A percentile compares a stretch with the other conserved stretches of the same genome.
These are phyloP conservation scores for Myiotriccus ornatus DNA, from an alignment of 2,797 vertebrate species.

Conservation along the genomic window DNA sequence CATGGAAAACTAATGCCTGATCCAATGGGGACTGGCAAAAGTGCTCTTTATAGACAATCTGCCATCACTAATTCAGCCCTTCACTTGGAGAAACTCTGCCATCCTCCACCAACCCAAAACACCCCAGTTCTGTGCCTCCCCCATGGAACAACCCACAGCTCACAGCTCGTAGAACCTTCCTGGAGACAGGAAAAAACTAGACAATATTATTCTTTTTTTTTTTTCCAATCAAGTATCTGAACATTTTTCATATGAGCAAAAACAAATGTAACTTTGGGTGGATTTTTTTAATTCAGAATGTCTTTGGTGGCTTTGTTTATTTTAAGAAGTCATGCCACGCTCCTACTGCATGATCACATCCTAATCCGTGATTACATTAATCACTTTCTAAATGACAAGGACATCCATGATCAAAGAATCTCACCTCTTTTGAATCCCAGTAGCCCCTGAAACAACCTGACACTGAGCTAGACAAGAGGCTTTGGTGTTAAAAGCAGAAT, in stretches of 20 bases:
- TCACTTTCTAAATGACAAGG: background rate
- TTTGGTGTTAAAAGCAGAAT: background rate
- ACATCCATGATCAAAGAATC: background rate
- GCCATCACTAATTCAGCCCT: background rate
- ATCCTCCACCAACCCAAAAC: background rate
- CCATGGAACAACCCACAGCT: background rate
- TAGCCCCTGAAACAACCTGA: background rate
- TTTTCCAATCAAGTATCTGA: fast-evolving
- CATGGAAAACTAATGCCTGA: background rate
- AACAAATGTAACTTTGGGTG: background rate
- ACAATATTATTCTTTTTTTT: background rate
- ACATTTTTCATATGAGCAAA: background rate
- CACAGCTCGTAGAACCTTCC: background rate
- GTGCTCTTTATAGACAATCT: background rate
- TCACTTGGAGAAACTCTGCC: background rate
- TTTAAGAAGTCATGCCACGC: background rate
- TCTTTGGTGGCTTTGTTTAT: background rate
- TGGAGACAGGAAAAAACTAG: background rate
- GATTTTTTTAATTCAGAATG: background rate
- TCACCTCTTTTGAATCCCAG: background rate
- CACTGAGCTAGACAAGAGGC: background rate
- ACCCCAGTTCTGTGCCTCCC: background rate
- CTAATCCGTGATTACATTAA: background rate
- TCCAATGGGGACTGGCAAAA: background rate
- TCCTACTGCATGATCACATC: background rate